Evolutionary conservation across 2,888 invertebrate genomes (phyloP).

Genomic region (Poecilus cupreus): DNA sequence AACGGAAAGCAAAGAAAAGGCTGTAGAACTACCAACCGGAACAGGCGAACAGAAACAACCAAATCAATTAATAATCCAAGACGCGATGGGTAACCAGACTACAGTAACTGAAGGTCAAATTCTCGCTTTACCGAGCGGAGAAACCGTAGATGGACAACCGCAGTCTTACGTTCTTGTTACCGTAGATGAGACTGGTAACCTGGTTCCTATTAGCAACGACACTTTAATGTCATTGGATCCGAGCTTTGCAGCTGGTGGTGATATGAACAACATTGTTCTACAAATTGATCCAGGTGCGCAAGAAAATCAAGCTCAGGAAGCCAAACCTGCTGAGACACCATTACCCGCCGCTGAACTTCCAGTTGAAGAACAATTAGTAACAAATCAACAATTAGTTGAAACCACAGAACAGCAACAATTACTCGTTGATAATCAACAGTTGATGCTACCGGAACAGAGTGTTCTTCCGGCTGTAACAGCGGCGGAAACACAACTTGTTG

Average conservation of each 20-base stretch:
- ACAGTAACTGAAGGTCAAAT: conserved; percentile 79
- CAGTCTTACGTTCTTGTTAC: conserved; percentile 84
- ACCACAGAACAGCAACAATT: conserved; percentile 53
- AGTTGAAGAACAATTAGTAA: conserved; percentile 54
- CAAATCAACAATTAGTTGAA: conserved; percentile 50
- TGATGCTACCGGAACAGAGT: conserved; percentile 44
- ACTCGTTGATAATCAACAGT: conserved; percentile 49
- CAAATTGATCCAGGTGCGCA: conserved; percentile 73
- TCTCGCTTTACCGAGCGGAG: conserved; percentile 84
- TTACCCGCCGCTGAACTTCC: conserved; percentile 55
- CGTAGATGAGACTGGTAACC: conserved; percentile 82
- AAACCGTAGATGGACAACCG: conserved; percentile 82
- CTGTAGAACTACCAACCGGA: conserved; percentile 66
- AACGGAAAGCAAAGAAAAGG: conserved; percentile 67
- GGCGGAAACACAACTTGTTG: conserved; percentile 36
- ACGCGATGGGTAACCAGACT: conserved; percentile 71
- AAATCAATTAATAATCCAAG: conserved; percentile 71
- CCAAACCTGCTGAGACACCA: conserved; percentile 32
- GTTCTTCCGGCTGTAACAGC: conserved; percentile 3
- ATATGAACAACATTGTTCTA: conserved; percentile 74
- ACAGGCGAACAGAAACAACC: conserved; percentile 63
- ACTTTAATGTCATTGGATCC: conserved; percentile 77
- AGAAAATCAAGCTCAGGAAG: conserved; percentile 42
- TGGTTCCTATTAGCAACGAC: conserved; percentile 83
- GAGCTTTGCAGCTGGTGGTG: conserved; percentile 72